Evolutionary conservation across 2,797 vertebrate genomes (phyloP).

Genomic region (Denticeps clupeoides): DNA sequence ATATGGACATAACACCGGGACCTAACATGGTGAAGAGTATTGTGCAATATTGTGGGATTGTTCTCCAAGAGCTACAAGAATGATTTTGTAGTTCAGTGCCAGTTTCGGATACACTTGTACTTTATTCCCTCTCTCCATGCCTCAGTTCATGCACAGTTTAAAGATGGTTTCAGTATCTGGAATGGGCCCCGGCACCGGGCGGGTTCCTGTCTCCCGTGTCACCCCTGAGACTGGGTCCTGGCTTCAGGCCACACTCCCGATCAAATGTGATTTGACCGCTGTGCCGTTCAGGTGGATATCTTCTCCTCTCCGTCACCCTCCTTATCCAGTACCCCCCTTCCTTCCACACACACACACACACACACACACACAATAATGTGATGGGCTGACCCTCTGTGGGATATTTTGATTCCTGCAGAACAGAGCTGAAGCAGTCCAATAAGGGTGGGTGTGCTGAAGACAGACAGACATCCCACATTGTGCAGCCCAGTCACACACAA

Average conservation of each 20-base stretch:
- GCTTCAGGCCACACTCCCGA: not conserved
- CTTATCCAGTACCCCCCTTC: conserved; percentile 23
- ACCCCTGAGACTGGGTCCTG: too few species aligned
- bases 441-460: conserved; percentile 18
- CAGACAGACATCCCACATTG: conserved; percentile 41
- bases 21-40: too few species aligned
- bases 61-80: too few species aligned
- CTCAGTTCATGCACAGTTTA: not conserved
- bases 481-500: conserved; percentile 44
- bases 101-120: not conserved
- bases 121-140: not conserved
- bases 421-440: conserved; percentile 32
- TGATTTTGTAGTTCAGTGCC: not conserved
- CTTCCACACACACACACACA: too few species aligned
- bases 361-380: conserved; percentile 28
- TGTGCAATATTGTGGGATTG: not conserved
- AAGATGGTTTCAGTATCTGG: too few species aligned
- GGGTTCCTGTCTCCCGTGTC: too few species aligned
- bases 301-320: conserved; percentile 35
- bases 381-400: conserved; percentile 23
- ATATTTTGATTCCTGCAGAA: conserved; percentile 35
- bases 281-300: conserved; percentile 24
- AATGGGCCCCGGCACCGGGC: not conserved
- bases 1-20: too few species aligned
- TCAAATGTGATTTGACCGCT: conserved; percentile 11